Evolutionary conservation across 2,113 vertebrate genomes (phyloP), one percentile per base, ranked within the genome.

Genomic region (Prunella himalayana): DNA sequence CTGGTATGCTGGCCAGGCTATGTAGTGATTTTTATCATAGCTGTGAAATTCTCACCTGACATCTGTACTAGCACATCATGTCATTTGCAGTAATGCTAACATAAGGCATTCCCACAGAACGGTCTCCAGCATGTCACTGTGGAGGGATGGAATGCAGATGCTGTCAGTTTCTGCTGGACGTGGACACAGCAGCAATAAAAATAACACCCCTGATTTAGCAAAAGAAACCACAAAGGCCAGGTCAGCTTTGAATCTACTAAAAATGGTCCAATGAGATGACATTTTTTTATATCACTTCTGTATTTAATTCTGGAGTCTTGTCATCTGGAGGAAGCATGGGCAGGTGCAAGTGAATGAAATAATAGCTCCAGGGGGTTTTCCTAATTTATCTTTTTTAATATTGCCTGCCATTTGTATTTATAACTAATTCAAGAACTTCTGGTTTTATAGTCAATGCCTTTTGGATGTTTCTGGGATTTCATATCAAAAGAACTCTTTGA

Each of bases 31-130:
- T 90, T 94, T 96, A 78, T 90, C 21, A 0, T 86, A 81, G 68
- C 69, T 60, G 42, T 81, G 93, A 90, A 88, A 61, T 86, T 92
- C 85, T 92, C 88, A 93, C 76, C 92, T 96, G 90, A 93, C 85
- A 75, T 81, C 76, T 72, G 82, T 13, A 59, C 37, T 24, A 42
- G 64, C 68, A 75, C 90, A 86, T 81, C 51, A 4, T 31, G 76
- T 30, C 15, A 1, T 64, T 53, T 88, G 61, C 82, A 86, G 61
- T 53, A 68, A 51, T 37, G 80, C 60, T 25, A 86, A 33, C 79
- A 50, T 28, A 39, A 61, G 73, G 37, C 77, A 49, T 71, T 82
- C 82, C 76, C 11, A 2, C 37, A 66, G 76, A 90, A 68, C 0
- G 2, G 12, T 50, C 49, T 85, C 66, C 27, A 19, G 53, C 65